Conservation (phyloP, 2,888 invertebrate species). For the Xylocampa areola region DNA sequence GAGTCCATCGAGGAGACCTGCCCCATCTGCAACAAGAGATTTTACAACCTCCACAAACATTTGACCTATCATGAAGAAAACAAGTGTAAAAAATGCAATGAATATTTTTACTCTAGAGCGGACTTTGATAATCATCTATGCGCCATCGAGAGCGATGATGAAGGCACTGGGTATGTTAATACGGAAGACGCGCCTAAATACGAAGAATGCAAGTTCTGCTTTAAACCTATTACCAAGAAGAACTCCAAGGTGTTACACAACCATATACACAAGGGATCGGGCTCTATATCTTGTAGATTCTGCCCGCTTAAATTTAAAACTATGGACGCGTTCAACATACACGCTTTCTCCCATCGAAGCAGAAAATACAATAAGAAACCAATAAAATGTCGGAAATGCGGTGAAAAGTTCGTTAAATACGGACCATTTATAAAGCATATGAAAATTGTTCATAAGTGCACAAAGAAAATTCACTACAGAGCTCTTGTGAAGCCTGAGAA, state of each 20-base stretch:
- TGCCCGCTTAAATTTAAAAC: slow-evolving; percentile 86
- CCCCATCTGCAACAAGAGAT: slow-evolving; percentile 81
- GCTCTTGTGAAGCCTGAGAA: slow-evolving; percentile 85
- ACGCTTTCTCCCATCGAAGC: slow-evolving; percentile 85
- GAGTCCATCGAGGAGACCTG: slow-evolving; percentile 82
- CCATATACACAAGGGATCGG: slow-evolving; percentile 80
- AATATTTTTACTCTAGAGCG: slow-evolving; percentile 81
- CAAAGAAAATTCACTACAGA: slow-evolving; percentile 82
- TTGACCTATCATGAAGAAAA: slow-evolving; percentile 85
- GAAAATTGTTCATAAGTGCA: slow-evolving; percentile 77
- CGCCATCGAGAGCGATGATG: slow-evolving; percentile 84
- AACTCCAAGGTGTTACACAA: slow-evolving; percentile 78
- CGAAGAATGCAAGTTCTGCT: slow-evolving; percentile 86
- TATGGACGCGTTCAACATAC: slow-evolving; percentile 85
- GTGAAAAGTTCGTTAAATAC: slow-evolving; percentile 83
- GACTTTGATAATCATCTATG: slow-evolving; percentile 85
- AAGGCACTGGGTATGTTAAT: slow-evolving; percentile 61
- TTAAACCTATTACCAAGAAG: slow-evolving; percentile 82
- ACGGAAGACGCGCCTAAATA: slow-evolving; percentile 68
- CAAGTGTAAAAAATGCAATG: slow-evolving; percentile 84
- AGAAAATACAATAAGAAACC: slow-evolving; percentile 85
- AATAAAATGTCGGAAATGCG: slow-evolving; percentile 82
- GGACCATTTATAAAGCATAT: slow-evolving; percentile 85
- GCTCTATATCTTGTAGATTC: slow-evolving; percentile 86
- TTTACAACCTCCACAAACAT: slow-evolving; percentile 84